These are phyloP conservation scores for Desoria tigrina DNA, from an alignment of 2,888 invertebrate species.

Conservation along the genomic window DNA sequence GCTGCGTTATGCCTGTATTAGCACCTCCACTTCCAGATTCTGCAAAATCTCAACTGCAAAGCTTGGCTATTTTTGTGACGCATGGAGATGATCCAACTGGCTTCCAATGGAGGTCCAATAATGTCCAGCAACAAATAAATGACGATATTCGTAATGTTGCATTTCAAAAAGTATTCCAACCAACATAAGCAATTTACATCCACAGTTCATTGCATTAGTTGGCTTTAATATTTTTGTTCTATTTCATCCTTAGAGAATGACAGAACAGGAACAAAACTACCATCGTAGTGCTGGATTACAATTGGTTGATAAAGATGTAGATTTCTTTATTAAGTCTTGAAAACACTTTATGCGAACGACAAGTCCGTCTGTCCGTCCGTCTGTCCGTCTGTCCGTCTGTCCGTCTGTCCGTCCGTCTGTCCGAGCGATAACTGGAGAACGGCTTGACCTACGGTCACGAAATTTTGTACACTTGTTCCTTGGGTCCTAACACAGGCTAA, in stretches of 20 bases:
- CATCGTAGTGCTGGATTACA: background rate
- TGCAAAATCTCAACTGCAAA: conserved; percentile 26
- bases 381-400: too few relatives aligned
- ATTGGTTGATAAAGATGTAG: conserved; percentile 33
- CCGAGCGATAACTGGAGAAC: too few relatives aligned
- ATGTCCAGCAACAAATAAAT: conserved; percentile 46
- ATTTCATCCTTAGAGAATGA: conserved; percentile 28
- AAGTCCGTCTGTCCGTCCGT: too few relatives aligned
- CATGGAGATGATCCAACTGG: conserved; percentile 43
- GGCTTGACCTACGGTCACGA: too few relatives aligned
- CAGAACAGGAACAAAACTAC: conserved; percentile 22
- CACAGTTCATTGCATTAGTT: too few relatives aligned
- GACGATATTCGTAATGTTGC: conserved; percentile 37
- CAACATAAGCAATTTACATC: background rate
- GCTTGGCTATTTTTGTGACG: conserved; percentile 36
- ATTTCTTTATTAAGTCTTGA: too few relatives aligned
- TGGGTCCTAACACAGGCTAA: too few relatives aligned
- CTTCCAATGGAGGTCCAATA: conserved; percentile 43
- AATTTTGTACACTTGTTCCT: too few relatives aligned
- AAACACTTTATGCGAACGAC: too few relatives aligned
- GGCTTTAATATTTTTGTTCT: too few relatives aligned
- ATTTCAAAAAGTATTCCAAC: conserved; percentile 26
- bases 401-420: too few relatives aligned
- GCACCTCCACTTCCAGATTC: conserved; percentile 25
- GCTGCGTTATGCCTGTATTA: conserved; percentile 34